phyloP scores from a whole-genome alignment of 1,140 invertebrate genomes.

The Nebria ingens region DNA sequence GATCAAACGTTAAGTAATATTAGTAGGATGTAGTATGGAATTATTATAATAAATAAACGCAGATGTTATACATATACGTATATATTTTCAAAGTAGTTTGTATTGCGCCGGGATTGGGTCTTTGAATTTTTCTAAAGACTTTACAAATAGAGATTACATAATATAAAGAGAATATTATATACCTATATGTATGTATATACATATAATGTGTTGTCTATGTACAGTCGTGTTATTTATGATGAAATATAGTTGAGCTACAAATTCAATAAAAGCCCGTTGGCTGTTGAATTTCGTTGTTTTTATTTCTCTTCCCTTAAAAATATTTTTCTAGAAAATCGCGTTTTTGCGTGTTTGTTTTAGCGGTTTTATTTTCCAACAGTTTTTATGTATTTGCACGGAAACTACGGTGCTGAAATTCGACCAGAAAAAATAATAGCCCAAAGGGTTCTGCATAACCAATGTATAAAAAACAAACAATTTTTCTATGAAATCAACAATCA shows the following conservation, averaged over 20 bases:
- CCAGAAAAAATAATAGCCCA: too few relatives aligned
- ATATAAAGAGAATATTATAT: too few relatives aligned
- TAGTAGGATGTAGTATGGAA: neutral
- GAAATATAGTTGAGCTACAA: neutral
- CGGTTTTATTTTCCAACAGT: too few relatives aligned
- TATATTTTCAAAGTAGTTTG: conserved; percentile 3
- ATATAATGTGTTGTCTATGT: conserved; percentile 1
- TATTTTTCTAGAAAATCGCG: too few relatives aligned
- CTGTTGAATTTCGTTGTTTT: neutral
- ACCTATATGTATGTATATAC: too few relatives aligned
- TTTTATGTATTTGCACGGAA: too few relatives aligned
- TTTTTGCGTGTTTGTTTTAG: too few relatives aligned
- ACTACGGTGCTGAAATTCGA: too few relatives aligned
- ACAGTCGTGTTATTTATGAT: neutral
- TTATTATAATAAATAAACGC: neutral
- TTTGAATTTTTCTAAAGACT: conserved; percentile 3
- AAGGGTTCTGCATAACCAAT: too few relatives aligned
- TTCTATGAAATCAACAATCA: neutral
- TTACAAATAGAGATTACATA: neutral
- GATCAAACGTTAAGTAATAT: conserved; percentile 1
- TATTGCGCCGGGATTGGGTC: neutral
- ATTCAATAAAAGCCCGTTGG: neutral
- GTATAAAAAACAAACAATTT: too few relatives aligned
- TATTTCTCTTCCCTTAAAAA: neutral
- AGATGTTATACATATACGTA: too few relatives aligned